Base-by-base conservation (phyloP, 2,113 vertebrate species). In the Gorilla gorilla region DNA sequence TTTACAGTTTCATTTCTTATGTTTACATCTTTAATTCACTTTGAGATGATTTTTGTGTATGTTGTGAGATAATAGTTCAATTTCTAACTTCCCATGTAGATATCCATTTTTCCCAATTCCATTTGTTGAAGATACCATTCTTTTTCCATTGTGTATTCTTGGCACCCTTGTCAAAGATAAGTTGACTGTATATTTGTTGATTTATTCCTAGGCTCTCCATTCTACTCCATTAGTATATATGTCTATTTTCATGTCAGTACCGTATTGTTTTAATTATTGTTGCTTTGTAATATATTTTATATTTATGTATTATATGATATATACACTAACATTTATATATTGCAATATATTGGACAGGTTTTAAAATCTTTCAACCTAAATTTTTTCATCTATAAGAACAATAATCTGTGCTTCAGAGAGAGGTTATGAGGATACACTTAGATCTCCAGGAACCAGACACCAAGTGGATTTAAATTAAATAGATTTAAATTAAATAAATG, bases 311-410 rank as follows among this genome's bases (percentile, higher is more conserved):
- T 57, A 73, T 87, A 72, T 45, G 25, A 35, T 68, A n/a, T 14
- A 38, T 38, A 68, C 25, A n/a, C n/a, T 14, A 50, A 52, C 25
- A 25, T 86, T 45, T 64, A 45, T 66, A 22, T 8, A 50, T 38
- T 70, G 2, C n/a, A 45, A 27, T 16, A 70, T 70, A 38, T 72
- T 72, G 27, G 11, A 25, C n/a, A 92, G 17, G 61, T 70, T 57
- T 82, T 91, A 43, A 68, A 91, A 61, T 76, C 23, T 85, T 89
- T 92, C 20, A 18, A 81, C 25, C 22, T 86, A 25, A 85, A 78
- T 76, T 86, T 89, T 55, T 59, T 85, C n/a, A 61, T 75, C 35
- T 95, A 61, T 50, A 61, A 92, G 5, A 90, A 95, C 38, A 84
- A 82, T 80, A 18, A 78, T 72, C 30, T 89, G 30, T 83, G 45